Evolutionary conservation across 1,140 invertebrate species (phyloP), one percentile per base, ranked within the genome.

Genomic region (Archegozetes longisetosus): DNA sequence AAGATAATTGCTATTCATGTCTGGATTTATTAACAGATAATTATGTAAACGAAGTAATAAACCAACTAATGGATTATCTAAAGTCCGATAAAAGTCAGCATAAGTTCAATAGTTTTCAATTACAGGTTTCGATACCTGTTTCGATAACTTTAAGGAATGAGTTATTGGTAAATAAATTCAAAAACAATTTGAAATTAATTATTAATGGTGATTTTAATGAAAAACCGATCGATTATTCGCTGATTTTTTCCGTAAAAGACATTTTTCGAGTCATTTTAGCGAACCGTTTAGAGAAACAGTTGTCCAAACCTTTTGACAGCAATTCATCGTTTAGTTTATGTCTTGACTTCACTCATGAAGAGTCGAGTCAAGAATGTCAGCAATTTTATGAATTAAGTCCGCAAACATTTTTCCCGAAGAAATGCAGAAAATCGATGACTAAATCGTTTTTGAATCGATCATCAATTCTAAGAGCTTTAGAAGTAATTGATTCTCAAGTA

Each of bases 381-480:
- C 28, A 57, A 28, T 50, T 57, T 26, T 26, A 32, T 12, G 55
- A 57, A 22, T 17, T 52, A 20, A 13, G 32, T 12, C 55, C 4
- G 17, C 24, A 58, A 58, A 50, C 26, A 12, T 58, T 58, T 58
- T 51, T 32, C 17, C 17, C 22, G n/a, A 49, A 58, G 27, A 58
- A 58, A 58, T 57, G 55, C 25, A 28, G 27, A 12, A 57, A 57
- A 57, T 57, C 55, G 40, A 57, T 9, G n/a, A 20, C 32, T 22
- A 27, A 58, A 58, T 50, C 57, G 13, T 24, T 51, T 29, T 9
- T 58, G 2, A 58, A 58, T 58, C 57, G 50, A 27, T 12, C 57
- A 2, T 49, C 57, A 20, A 40, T 58, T n/a, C 26, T 2, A 20
- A 40, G 57, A 13, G n/a, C 49, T 6, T 22, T 58, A 24, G 29